Evolutionary conservation across 2,888 invertebrate genomes (phyloP).

Genomic region (Idaea biselata): DNA sequence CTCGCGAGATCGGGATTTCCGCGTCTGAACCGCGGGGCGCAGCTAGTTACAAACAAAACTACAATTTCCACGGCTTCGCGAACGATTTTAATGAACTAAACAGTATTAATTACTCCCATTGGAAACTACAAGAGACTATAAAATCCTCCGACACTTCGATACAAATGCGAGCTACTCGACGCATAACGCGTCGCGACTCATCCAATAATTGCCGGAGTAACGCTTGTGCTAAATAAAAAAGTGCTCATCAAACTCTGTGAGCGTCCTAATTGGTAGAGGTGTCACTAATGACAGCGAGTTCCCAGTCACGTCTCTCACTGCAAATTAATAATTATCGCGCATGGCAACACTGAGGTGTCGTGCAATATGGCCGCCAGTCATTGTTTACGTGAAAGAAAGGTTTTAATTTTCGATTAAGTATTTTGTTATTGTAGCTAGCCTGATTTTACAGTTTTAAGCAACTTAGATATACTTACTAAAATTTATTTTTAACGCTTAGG

Average conservation of each 20-base stretch:
- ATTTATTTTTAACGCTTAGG: too few relatives aligned
- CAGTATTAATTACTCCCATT: constrained; percentile 37
- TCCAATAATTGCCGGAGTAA: constrained; percentile 75
- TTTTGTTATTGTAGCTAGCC: background rate
- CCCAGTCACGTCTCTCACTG: constrained; percentile 49
- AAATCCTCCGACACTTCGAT: constrained; percentile 37
- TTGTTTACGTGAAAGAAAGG: constrained; percentile 57
- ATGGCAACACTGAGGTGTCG: constrained; percentile 70
- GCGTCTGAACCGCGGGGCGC: too few relatives aligned
- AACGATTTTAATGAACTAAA: constrained; percentile 22
- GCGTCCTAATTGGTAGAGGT: constrained; percentile 78
- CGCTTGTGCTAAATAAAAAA: constrained; percentile 76
- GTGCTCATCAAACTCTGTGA: constrained; percentile 72
- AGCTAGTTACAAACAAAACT: background rate
- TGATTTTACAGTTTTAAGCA: too few relatives aligned
- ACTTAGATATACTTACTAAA: too few relatives aligned
- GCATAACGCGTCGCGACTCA: constrained; percentile 61
- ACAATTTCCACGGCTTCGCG: constrained; percentile 8
- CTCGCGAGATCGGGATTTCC: too few relatives aligned
- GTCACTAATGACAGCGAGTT: constrained; percentile 72
- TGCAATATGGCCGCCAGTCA: constrained; percentile 70
- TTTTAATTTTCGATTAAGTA: constrained; percentile 54
- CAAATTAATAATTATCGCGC: constrained; percentile 79
- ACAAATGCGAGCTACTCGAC: constrained; percentile 49
- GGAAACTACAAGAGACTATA: constrained; percentile 46